These are phyloP conservation scores for Acanthornis magna DNA, from an alignment of 2,797 vertebrate genomes.

Conservation along the genomic window DNA sequence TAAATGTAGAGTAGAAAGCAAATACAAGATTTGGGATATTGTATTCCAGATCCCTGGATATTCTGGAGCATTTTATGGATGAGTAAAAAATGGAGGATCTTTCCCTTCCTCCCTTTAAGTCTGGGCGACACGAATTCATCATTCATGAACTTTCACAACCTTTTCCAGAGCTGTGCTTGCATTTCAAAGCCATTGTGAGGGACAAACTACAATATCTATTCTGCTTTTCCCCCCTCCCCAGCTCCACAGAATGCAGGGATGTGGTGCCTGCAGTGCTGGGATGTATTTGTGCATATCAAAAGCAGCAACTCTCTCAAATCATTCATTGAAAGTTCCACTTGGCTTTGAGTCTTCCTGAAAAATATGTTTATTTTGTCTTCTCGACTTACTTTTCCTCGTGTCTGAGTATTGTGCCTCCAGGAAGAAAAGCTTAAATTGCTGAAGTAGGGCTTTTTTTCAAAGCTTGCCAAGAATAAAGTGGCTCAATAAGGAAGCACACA, in stretches of 20 bases:
- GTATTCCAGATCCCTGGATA: not conserved
- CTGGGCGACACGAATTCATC: not conserved
- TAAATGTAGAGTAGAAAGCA: not conserved
- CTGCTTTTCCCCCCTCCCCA: not conserved
- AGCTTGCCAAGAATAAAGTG: slow-evolving; percentile 77
- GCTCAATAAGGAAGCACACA: slow-evolving; percentile 69
- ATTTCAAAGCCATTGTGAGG: not conserved
- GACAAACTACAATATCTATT: not conserved
- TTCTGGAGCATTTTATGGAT: not conserved
- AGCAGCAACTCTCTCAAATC: slow-evolving; percentile 39
- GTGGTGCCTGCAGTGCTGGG: slow-evolving; percentile 5
- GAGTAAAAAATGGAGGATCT: not conserved
- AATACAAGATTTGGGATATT: not conserved
- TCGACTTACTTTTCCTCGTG: slow-evolving; percentile 76
- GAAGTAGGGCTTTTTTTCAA: slow-evolving; percentile 65
- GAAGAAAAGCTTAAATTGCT: slow-evolving; percentile 76
- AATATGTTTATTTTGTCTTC: slow-evolving; percentile 82
- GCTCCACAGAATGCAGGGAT: not conserved
- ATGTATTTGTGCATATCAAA: slow-evolving; percentile 44
- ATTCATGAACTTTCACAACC: not conserved
- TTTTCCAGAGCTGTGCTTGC: not conserved
- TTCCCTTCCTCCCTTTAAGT: not conserved
- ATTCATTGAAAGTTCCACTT: slow-evolving; percentile 68
- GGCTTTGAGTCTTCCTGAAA: slow-evolving; percentile 70
- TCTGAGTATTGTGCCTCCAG: slow-evolving; percentile 80